These are phyloP conservation scores for Coenobita brevimanus DNA, from an alignment of 1,140 invertebrate species.

Conservation along the genomic window DNA sequence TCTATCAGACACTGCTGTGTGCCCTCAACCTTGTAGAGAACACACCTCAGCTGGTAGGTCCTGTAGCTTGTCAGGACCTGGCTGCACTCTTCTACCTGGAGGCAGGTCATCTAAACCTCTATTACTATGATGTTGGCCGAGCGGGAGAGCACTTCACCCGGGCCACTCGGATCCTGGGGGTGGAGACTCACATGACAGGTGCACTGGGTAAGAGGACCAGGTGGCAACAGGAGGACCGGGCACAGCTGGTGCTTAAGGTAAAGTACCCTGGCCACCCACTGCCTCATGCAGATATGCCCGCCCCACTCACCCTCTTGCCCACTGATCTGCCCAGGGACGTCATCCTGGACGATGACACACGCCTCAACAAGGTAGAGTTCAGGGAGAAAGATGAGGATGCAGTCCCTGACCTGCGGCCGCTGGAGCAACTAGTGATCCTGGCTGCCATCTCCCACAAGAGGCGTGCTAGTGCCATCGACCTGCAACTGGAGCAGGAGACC, in stretches of 20 bases:
- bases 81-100: conserved; percentile 82
- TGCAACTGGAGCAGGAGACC: conserved; percentile 61
- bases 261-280: conserved; percentile 73
- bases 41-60: conserved; percentile 48
- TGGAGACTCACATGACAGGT: conserved; percentile 82
- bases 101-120: conserved; percentile 82
- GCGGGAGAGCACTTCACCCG: conserved; percentile 80
- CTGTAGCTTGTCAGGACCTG: conserved; percentile 66
- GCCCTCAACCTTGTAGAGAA: conserved; percentile 63
- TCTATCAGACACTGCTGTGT: conserved; percentile 61
- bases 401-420: conserved; percentile 77
- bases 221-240: conserved; percentile 85
- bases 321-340: conserved; percentile 75
- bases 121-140: conserved; percentile 82
- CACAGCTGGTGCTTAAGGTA: conserved; percentile 86
- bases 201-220: conserved; percentile 91
- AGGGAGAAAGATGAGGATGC: conserved; percentile 76
- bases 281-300: conserved; percentile 73
- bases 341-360: conserved; percentile 86
- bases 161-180: conserved; percentile 78
- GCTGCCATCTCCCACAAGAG: conserved; percentile 76
- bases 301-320: conserved; percentile 73
- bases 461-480: conserved; percentile 54
- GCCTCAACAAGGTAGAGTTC: conserved; percentile 86
- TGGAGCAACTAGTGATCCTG: conserved; percentile 87